Conservation (phyloP, 1,140 invertebrate genomes). For the Leptestheria dahalacensis region DNA sequence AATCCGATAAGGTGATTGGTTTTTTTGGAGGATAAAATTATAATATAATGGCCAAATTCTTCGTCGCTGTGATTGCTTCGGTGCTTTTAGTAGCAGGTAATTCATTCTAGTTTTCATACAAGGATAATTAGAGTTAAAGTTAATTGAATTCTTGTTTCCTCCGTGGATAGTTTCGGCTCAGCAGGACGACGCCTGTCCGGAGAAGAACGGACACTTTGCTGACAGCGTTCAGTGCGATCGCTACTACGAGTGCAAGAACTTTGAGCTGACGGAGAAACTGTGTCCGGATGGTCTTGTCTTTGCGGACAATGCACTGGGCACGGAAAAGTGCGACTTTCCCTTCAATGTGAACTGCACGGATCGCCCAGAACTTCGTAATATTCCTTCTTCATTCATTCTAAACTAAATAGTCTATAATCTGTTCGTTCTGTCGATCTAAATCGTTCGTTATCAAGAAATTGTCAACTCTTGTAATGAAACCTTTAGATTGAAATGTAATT, state of each 20-base stretch:
- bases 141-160: background rate
- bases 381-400: background rate
- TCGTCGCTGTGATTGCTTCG: background rate
- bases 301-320: slow-evolving; percentile 52
- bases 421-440: no score
- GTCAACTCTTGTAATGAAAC: background rate
- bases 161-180: background rate
- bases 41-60: background rate
- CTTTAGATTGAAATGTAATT: background rate
- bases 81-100: background rate
- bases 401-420: no score
- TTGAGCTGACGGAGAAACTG: slow-evolving; percentile 50
- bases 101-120: background rate
- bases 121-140: background rate
- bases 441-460: no score
- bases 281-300: slow-evolving; percentile 74
- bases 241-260: slow-evolving; percentile 70
- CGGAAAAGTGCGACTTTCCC: slow-evolving; percentile 69
- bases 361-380: slow-evolving; percentile 52
- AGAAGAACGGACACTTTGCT: slow-evolving; percentile 49
- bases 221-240: slow-evolving; percentile 55
- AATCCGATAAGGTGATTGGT: no score
- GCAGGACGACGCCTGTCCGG: slow-evolving; percentile 38
- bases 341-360: slow-evolving; percentile 59
- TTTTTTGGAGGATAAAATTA: no score